These are phyloP conservation scores for Tenthredo distinguenda DNA, from an alignment of 2,888 invertebrate genomes.

Conservation along the genomic window DNA sequence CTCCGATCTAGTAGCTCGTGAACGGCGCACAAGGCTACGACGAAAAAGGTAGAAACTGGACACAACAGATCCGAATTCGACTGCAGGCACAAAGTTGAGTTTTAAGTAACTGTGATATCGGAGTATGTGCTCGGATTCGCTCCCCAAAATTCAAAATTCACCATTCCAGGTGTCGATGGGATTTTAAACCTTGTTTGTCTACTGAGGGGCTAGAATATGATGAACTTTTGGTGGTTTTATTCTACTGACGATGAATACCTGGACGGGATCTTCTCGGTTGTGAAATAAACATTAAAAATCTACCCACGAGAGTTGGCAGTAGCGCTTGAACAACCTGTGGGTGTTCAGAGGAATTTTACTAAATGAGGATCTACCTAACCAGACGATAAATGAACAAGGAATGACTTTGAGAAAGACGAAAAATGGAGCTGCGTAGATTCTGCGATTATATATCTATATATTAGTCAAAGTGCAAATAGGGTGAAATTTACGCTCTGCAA, in stretches of 20 bases:
- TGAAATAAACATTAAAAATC: background rate
- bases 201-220: background rate
- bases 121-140: background rate
- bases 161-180: background rate
- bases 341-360: background rate
- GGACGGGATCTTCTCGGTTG: background rate
- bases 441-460: background rate
- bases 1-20: background rate
- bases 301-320: background rate
- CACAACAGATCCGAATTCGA: background rate
- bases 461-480: background rate
- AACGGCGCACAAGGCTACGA: constrained; percentile 2
- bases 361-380: background rate
- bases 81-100: background rate
- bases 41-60: constrained; percentile 17
- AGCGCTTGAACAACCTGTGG: background rate
- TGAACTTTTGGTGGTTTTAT: background rate
- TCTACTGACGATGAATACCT: background rate
- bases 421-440: constrained; percentile 16
- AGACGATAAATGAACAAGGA: background rate
- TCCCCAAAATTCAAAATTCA: background rate
- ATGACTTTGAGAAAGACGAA: constrained; percentile 35
- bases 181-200: background rate
- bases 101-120: background rate
- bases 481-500: background rate